phyloP scores from a whole-genome alignment of 2,888 invertebrate species.

The Stomorhina lunata region DNA sequence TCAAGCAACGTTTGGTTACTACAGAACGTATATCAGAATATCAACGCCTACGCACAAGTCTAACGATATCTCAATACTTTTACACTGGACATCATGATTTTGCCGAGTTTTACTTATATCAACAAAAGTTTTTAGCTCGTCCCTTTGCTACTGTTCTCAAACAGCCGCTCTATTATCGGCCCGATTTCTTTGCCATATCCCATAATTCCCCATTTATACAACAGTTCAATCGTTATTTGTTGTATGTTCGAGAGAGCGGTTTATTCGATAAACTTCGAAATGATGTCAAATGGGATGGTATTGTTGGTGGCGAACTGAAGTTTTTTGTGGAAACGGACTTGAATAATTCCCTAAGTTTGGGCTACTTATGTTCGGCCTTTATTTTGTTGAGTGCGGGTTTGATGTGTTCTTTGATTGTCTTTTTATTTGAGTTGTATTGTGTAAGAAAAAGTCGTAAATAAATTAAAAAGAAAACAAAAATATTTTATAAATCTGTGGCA shows the following conservation, averaged over 20 bases:
- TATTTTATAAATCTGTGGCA: too few species aligned
- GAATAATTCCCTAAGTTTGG: neutral
- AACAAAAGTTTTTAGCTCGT: constrained; percentile 69
- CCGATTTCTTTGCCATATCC: constrained; percentile 69
- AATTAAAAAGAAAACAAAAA: too few species aligned
- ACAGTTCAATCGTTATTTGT: constrained; percentile 69
- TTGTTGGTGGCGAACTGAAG: constrained; percentile 67
- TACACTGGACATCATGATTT: constrained; percentile 68
- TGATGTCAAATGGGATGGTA: constrained; percentile 69
- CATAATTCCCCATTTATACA: constrained; percentile 70
- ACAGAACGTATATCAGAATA: constrained; percentile 57
- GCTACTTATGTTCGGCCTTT: constrained; percentile 43
- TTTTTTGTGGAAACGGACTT: constrained; percentile 37
- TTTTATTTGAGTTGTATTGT: constrained; percentile 12
- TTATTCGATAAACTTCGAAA: constrained; percentile 68
- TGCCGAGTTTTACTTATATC: constrained; percentile 69
- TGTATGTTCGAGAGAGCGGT: constrained; percentile 69
- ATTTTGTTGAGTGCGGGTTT: constrained; percentile 6
- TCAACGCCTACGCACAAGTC: constrained; percentile 45
- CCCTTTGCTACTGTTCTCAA: constrained; percentile 68
- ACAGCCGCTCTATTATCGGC: constrained; percentile 67
- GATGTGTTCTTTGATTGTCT: neutral
- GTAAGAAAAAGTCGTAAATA: neutral
- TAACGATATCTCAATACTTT: constrained; percentile 67
- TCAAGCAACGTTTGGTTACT: constrained; percentile 65